These are phyloP conservation scores for Leptinotarsa rubiginosa DNA, from an alignment of 2,888 invertebrate species.

Conservation along the genomic window DNA sequence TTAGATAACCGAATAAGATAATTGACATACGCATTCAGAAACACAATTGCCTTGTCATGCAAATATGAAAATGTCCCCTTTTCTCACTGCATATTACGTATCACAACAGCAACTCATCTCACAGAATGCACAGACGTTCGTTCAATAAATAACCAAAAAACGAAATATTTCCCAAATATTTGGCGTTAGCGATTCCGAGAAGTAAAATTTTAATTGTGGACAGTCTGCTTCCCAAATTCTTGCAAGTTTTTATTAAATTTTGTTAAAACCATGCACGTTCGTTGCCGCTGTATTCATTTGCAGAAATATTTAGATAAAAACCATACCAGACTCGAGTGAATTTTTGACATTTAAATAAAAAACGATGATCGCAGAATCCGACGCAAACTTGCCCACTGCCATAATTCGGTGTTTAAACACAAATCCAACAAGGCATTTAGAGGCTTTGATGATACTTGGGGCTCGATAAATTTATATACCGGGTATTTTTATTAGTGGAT, in stretches of 20 bases:
- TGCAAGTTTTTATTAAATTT: slow-evolving; percentile 60
- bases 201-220: slow-evolving; percentile 58
- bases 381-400: slow-evolving; percentile 32
- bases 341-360: slow-evolving; percentile 56
- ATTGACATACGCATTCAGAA: too few species aligned
- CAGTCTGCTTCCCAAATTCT: slow-evolving; percentile 53
- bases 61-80: too few species aligned
- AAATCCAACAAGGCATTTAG: slow-evolving; percentile 29
- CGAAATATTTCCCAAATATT: slow-evolving; percentile 46
- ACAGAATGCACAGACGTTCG: slow-evolving; percentile 26
- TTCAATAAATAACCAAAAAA: slow-evolving; percentile 39
- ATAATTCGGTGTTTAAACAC: slow-evolving; percentile 38
- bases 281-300: slow-evolving; percentile 56
- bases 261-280: slow-evolving; percentile 58
- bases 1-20: too few species aligned
- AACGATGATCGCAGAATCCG: slow-evolving; percentile 34
- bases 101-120: slow-evolving; percentile 15
- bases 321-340: slow-evolving; percentile 57
- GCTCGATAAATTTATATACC: slow-evolving; percentile 8
- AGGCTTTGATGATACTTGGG: slow-evolving; percentile 15
- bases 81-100: background rate
- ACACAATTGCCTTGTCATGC: too few species aligned
- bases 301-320: slow-evolving; percentile 62
- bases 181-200: slow-evolving; percentile 53
- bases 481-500: slow-evolving; percentile 3